Base-by-base conservation (phyloP, 2,113 vertebrate species). In the Microcebus griseorufus region DNA sequence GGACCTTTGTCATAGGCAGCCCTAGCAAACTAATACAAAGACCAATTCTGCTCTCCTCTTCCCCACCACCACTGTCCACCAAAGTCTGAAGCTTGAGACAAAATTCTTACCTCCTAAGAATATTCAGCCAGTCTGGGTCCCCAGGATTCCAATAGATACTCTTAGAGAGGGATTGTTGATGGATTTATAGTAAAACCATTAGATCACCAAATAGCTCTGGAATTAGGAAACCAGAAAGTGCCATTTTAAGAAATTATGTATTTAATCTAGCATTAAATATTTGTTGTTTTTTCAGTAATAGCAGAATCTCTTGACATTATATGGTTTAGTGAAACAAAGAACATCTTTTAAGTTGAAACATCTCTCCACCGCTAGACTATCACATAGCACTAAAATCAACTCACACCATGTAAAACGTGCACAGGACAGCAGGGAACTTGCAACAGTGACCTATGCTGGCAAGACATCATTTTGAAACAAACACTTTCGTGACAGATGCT, bases 251-350 rank as follows among this genome's bases (percentile, higher is more conserved):
- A 23, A 34, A 81, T 55, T 84, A 23, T 34, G 8, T 25, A 18
- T 67, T 67, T 89, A 95, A 90, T 55, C 89, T 90, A 91, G 65
- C 76, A 82, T 62, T 90, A 97, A 90, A 80, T 23, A 37, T 12
- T 76, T 86, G 42, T 45, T 45, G 80, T 93, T 79, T 84, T 94
- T 79, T 86, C 25, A 88, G 25, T 64, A 76, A 70, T 5, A 70
- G 65, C n/a, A 95, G 75, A 69, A 83, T 58, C 83, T 95, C 93
- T 92, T 93, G 84, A 95, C 97, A 55, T 72, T 76, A 42, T 29
- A 62, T 85, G 85, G 82, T 23, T 86, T 84, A 92, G 90, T 95
- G 97, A 98, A 98, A 98, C 72, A 62, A 69, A 91, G 58, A 96
- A 87, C 10, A 82, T 60, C 39, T 92, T 91, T 75, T 90, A 88